phyloP scores from a whole-genome alignment of 2,888 invertebrate species.

The Cistogaster globosa region DNA sequence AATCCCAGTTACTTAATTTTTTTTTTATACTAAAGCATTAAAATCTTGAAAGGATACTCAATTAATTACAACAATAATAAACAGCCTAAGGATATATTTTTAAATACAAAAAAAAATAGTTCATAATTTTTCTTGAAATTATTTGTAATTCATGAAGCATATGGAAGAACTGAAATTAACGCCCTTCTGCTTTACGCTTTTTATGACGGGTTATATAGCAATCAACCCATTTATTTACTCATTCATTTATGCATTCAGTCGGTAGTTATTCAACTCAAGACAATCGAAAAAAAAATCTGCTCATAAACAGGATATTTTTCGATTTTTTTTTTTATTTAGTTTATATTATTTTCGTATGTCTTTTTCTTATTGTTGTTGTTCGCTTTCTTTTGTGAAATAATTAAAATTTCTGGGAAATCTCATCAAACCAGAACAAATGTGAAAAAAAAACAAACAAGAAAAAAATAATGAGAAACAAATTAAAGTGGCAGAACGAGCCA shows the following conservation, averaged over 20 bases:
- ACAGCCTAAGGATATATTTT: no score
- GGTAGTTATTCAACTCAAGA: constrained; percentile 4
- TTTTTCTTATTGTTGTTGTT: constrained; percentile 21
- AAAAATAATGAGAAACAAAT: constrained; percentile 75
- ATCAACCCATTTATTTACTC: constrained; percentile 21
- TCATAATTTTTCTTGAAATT: neutral
- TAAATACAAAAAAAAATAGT: no score
- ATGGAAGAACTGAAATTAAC: constrained; percentile 10
- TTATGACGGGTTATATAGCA: neutral
- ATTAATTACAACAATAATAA: neutral
- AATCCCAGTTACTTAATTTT: no score
- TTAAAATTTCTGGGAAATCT: constrained; percentile 81
- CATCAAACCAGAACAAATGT: constrained; percentile 63
- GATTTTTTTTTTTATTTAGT: neutral
- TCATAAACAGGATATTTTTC: constrained; percentile 50
- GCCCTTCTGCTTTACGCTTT: constrained; percentile 10
- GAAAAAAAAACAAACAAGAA: neutral
- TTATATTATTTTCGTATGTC: neutral
- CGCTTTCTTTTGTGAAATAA: constrained; percentile 74
- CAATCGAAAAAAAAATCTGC: constrained; percentile 12
- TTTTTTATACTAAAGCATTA: no score
- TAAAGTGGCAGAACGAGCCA: constrained; percentile 64
- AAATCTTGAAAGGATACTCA: neutral
- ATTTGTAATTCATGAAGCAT: neutral
- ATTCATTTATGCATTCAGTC: constrained; percentile 24